phyloP scores from a whole-genome alignment of 2,888 invertebrate genomes.

The Leptothorax acervorum region DNA sequence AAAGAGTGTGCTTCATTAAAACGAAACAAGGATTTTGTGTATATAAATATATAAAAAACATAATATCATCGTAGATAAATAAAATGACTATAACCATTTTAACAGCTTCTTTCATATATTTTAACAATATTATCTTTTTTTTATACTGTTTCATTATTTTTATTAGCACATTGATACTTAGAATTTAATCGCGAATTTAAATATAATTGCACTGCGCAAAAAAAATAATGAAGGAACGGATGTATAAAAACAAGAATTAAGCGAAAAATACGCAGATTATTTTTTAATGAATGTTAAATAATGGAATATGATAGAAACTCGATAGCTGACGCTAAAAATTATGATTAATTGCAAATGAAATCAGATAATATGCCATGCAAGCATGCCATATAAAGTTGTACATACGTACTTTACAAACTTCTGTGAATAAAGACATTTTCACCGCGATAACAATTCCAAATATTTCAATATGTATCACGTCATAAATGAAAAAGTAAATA shows the following conservation, averaged over 20 bases:
- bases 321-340: neutral
- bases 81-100: neutral
- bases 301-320: neutral
- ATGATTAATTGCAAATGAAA: slow-evolving; percentile 1
- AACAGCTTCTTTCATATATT: neutral
- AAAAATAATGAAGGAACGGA: neutral
- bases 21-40: neutral
- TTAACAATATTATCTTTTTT: neutral
- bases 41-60: neutral
- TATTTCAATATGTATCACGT: neutral
- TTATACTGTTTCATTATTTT: neutral
- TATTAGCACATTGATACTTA: neutral
- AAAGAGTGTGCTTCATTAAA: neutral
- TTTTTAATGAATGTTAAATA: neutral
- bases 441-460: neutral
- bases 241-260: neutral
- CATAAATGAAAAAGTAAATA: neutral
- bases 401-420: neutral
- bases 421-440: neutral
- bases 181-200: neutral
- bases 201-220: neutral
- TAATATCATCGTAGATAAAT: neutral
- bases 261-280: neutral
- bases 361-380: neutral
- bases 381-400: neutral